Base-by-base conservation (phyloP, 2,113 vertebrate genomes). In the Pterophyllum scalare region DNA sequence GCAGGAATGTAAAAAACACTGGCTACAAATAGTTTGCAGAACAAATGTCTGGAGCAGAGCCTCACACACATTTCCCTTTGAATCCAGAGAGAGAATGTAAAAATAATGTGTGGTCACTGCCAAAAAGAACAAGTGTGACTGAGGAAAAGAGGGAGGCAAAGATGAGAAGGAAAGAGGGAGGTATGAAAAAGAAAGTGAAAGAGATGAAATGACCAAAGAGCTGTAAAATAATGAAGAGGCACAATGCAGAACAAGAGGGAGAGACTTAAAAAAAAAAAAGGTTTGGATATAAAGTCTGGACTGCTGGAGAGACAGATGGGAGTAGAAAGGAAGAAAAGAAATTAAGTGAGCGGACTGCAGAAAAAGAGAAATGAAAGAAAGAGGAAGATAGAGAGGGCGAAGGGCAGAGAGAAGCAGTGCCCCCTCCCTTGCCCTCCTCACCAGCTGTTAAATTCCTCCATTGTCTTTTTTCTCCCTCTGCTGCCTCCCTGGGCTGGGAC, bases 371-470 rank as follows among this genome's bases (percentile, higher is more conserved):
- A 46, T 10, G 12, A 9, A 5, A 20, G 5, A 72, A 33, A 22
- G 64, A 6, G 9, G 15, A 40, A 54, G 40, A 60, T 35, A 52
- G 7, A n/a, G 46, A 82, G 31, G 8, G 49, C 3, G 57, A 57
- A 35, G 64, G 79, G 54, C 28, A 22, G 1, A 58, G 12, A 75
- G 62, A 31, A 17, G 22, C 38, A 43, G 15, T 35, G 65, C 75
- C 65, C 62, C 78, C 79, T 60, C 77, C 81, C 74, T 54, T 58
- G 52, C 24, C 35, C 60, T 75, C 75, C 59, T 28, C 72, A 80
- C 86, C 91, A 93, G 90, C 91, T 93, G 92, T 91, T 92, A 81
- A 89, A 91, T 91, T 90, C 88, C 87, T 85, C 77, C 88, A 87
- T 92, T 93, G 90, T 88, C 65, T 79, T 83, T 75, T 75, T 67